A percentile compares a stretch with the other conserved stretches of the same genome.
phyloP scores from a whole-genome alignment of 2,797 vertebrate genomes.

The Protonibea diacanthus region DNA sequence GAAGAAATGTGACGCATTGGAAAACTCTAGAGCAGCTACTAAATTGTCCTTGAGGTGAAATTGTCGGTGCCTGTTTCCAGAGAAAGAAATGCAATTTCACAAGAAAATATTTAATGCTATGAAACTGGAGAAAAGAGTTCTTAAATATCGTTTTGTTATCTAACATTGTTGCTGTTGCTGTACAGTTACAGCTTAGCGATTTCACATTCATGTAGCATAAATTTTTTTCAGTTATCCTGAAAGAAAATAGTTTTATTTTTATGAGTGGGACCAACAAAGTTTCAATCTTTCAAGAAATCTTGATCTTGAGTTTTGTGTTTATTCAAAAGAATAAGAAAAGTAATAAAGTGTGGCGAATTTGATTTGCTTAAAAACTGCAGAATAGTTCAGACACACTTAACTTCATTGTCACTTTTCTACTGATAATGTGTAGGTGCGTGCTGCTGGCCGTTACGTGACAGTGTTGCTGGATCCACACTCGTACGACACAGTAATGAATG shows the following conservation, averaged over 20 bases:
- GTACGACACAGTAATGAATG: slow-evolving; percentile 85
- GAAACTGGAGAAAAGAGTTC: background rate
- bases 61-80: too few relatives aligned
- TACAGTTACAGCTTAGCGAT: background rate
- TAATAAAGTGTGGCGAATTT: background rate
- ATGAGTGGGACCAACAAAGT: background rate
- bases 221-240: background rate
- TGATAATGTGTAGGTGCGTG: slow-evolving; percentile 83
- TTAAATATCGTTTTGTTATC: background rate
- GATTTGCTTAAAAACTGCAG: background rate
- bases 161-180: background rate
- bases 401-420: background rate
- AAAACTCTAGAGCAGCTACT: background rate
- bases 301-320: background rate
- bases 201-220: background rate
- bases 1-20: background rate
- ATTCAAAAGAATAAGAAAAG: slow-evolving; percentile 1
- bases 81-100: background rate
- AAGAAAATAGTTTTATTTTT: background rate
- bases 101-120: background rate
- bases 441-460: slow-evolving; percentile 88
- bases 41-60: background rate
- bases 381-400: background rate
- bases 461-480: slow-evolving; percentile 91
- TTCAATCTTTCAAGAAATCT: background rate